phyloP scores from a whole-genome alignment of 2,113 vertebrate species.

The Ranitomeya imitator region DNA sequence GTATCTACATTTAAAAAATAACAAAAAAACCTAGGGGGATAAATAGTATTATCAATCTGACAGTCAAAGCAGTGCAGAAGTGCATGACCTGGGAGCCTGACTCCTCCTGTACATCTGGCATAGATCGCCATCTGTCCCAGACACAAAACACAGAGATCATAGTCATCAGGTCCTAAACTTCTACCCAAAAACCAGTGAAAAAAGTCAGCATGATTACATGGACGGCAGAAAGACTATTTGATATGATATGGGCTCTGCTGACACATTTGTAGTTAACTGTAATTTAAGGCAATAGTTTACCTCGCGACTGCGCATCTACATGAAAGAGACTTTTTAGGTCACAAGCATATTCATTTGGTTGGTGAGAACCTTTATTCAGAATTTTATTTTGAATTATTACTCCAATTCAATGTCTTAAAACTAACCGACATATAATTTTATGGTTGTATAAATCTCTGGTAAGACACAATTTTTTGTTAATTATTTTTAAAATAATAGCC shows the following conservation, averaged over 20 bases:
- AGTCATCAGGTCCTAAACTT: not conserved
- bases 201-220: not conserved
- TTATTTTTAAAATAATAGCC: too few relatives aligned
- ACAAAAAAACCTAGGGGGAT: not conserved
- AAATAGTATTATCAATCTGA: not conserved
- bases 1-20: not conserved
- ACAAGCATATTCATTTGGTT: too few relatives aligned
- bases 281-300: not conserved
- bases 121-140: slow-evolving; percentile 15
- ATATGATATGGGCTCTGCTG: not conserved
- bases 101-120: slow-evolving; percentile 30
- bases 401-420: too few relatives aligned
- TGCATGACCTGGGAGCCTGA: slow-evolving; percentile 19
- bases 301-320: too few relatives aligned
- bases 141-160: not conserved
- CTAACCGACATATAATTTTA: too few relatives aligned
- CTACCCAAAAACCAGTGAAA: not conserved
- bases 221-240: not conserved
- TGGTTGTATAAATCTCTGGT: too few relatives aligned
- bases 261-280: too few relatives aligned
- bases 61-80: not conserved
- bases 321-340: too few relatives aligned
- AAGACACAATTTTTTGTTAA: too few relatives aligned
- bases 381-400: too few relatives aligned
- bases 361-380: too few relatives aligned